Evolutionary conservation across 2,888 invertebrate genomes (phyloP).

Genomic region (Drosophila nr. perissopoda): DNA sequence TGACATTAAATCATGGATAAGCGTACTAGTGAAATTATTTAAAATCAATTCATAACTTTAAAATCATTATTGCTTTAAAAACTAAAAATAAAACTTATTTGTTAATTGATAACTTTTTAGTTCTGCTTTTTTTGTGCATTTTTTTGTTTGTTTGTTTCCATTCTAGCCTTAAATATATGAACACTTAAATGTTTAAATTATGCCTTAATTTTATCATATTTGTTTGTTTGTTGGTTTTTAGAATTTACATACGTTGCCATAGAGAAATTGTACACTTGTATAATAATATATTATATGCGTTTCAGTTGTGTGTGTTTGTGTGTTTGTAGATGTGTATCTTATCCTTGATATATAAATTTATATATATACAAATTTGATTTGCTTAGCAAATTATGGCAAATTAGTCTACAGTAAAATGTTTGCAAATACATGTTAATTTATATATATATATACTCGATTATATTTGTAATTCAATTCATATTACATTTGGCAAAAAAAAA

Average conservation of each 20-base stretch:
- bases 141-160: constrained; percentile 46
- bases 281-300: constrained; percentile 74
- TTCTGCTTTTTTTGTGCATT: constrained; percentile 39
- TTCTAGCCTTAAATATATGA: constrained; percentile 66
- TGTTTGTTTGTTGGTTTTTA: constrained; percentile 39
- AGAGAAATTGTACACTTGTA: constrained; percentile 55
- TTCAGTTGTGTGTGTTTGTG: constrained; percentile 38
- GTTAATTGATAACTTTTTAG: constrained; percentile 12
- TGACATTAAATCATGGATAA: constrained; percentile 78
- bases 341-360: constrained; percentile 29
- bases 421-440: constrained; percentile 24
- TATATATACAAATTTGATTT: constrained; percentile 61
- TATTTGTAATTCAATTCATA: constrained; percentile 38
- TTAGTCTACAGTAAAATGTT: constrained; percentile 66
- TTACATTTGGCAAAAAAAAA: constrained; percentile 19
- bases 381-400: constrained; percentile 82
- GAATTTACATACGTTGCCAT: constrained; percentile 53
- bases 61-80: constrained; percentile 67
- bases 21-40: constrained; percentile 76
- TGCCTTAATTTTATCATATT: constrained; percentile 40
- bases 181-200: constrained; percentile 61
- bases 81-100: constrained; percentile 58
- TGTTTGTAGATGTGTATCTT: constrained; percentile 14
- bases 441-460: constrained; percentile 5
- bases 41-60: constrained; percentile 62